These are phyloP conservation scores for Drosophila trichaetosa DNA, from an alignment of 2,888 invertebrate genomes.

Conservation along the genomic window DNA sequence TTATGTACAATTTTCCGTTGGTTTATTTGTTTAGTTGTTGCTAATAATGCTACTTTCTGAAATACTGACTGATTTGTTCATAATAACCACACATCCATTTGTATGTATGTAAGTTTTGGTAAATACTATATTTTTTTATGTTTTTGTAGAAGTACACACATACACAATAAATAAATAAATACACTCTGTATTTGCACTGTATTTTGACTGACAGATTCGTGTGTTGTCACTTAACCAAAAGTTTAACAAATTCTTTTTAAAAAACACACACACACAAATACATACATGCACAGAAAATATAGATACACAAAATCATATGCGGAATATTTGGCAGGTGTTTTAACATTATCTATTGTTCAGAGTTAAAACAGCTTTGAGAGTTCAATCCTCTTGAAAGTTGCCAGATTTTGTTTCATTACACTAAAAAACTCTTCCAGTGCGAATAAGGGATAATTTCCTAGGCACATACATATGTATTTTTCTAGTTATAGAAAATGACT, in stretches of 20 bases:
- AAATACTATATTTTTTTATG: constrained; percentile 22
- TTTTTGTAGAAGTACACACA: constrained; percentile 4
- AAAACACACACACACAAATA: constrained; percentile 12
- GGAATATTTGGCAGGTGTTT: constrained; percentile 37
- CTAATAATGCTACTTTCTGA: not conserved
- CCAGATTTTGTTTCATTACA: not conserved
- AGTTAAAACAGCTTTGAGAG: constrained; percentile 3
- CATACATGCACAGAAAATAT: not conserved
- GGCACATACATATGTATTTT: not conserved
- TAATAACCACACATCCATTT: constrained; percentile 17
- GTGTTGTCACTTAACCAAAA: constrained; percentile 36
- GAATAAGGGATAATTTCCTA: not conserved
- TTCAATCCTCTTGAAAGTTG: constrained; percentile 31
- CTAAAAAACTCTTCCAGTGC: not conserved
- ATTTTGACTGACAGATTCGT: constrained; percentile 31
- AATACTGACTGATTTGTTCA: constrained; percentile 14
- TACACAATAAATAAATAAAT: not conserved
- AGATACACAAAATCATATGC: not conserved
- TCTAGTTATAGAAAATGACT: constrained; percentile 1
- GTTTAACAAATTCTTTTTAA: constrained; percentile 24
- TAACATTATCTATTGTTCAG: not conserved
- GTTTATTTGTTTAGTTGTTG: constrained; percentile 18
- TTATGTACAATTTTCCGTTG: constrained; percentile 15
- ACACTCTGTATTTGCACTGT: constrained; percentile 29
- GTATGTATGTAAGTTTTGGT: constrained; percentile 9